These are phyloP conservation scores for Melospiza georgiana DNA, from an alignment of 2,113 vertebrate genomes.

Conservation along the genomic window DNA sequence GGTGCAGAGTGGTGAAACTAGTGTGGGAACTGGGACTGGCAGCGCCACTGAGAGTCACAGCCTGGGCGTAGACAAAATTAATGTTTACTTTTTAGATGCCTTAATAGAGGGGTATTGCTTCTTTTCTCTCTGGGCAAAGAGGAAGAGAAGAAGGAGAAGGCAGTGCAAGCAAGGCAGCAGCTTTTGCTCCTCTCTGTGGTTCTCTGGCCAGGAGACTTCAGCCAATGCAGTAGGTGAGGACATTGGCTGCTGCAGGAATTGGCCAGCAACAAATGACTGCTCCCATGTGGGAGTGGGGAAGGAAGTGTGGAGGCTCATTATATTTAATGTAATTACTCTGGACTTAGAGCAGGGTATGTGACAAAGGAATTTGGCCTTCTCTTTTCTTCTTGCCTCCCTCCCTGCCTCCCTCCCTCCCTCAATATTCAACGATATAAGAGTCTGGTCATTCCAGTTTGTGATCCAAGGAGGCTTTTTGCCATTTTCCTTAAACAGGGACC, in stretches of 20 bases:
- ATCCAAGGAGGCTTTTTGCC: rapidly evolving
- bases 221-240: neutral
- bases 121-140: neutral
- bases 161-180: neutral
- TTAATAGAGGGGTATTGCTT: neutral
- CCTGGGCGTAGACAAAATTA: neutral
- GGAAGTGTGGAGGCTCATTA: constrained; percentile 25
- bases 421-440: neutral
- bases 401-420: neutral
- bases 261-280: neutral
- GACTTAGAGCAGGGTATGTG: neutral
- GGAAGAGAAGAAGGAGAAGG: neutral
- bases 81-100: neutral
- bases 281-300: neutral
- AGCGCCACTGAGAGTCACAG: neutral
- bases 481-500: neutral
- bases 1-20: neutral
- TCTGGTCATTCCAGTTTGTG: neutral
- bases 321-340: constrained; percentile 24
- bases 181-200: neutral
- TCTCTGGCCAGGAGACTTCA: neutral
- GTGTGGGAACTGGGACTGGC: rapidly evolving
- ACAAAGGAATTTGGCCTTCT: neutral
- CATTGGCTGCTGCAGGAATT: neutral
- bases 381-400: neutral